phyloP scores from a whole-genome alignment of 2,797 vertebrate genomes.

The Apogon talboti region DNA sequence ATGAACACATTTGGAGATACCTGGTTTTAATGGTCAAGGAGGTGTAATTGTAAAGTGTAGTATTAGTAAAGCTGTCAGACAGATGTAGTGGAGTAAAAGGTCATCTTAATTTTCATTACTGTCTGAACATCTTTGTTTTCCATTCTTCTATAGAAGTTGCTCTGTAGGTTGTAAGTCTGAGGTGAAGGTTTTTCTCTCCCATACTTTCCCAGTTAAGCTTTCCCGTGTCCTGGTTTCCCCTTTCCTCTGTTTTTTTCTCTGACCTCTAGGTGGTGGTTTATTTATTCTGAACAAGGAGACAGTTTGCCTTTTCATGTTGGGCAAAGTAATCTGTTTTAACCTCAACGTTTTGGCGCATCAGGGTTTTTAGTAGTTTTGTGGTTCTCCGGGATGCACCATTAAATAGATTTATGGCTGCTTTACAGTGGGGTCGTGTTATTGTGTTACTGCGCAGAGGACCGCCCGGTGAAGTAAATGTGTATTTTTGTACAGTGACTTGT shows the following conservation, averaged over 20 bases:
- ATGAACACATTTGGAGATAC: no score
- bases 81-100: no score
- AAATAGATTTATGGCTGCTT: constrained; percentile 60
- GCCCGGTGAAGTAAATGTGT: constrained; percentile 64
- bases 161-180: background rate
- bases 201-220: constrained; percentile 10
- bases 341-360: constrained; percentile 30
- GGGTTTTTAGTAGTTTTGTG: constrained; percentile 34
- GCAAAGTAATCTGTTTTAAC: constrained; percentile 30
- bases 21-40: no score
- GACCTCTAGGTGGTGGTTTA: constrained; percentile 41
- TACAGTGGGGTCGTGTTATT: constrained; percentile 62
- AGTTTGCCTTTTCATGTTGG: constrained; percentile 42
- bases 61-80: background rate
- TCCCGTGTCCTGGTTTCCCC: constrained; percentile 16
- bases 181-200: constrained; percentile 1
- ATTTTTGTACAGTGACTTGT: constrained; percentile 65
- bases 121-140: background rate
- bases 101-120: background rate
- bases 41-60: no score
- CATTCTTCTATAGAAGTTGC: constrained; percentile 9
- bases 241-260: constrained; percentile 1
- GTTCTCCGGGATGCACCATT: constrained; percentile 51
- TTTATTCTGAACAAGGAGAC: constrained; percentile 54
- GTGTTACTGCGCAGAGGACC: constrained; percentile 52